A percentile compares a stretch with the other conserved stretches of the same genome.
phyloP scores from a whole-genome alignment of 92 coral and sea anemone genomes.

The Paragorgia papillata region DNA sequence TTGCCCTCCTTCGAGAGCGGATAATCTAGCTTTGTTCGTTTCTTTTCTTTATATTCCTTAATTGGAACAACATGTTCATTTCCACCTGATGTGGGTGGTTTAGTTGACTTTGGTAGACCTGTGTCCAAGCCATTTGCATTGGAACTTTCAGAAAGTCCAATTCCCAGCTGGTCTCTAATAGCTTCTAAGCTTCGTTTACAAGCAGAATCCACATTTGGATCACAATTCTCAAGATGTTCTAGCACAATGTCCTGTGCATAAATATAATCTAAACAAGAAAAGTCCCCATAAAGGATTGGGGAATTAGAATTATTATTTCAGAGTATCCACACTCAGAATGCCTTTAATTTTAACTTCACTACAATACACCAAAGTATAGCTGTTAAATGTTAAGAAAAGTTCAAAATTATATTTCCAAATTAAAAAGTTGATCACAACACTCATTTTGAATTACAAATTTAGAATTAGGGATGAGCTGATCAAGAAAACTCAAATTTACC shows the following conservation, averaged over 20 bases:
- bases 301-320: too few relatives aligned
- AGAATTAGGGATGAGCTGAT: too few relatives aligned
- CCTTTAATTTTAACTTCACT: too few relatives aligned
- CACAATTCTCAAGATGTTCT: slow-evolving; percentile 23
- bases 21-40: not conserved
- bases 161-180: slow-evolving; percentile 14
- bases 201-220: slow-evolving; percentile 10
- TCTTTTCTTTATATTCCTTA: not conserved
- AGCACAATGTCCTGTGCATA: slow-evolving; percentile 15
- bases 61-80: not conserved
- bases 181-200: slow-evolving; percentile 19
- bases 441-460: too few relatives aligned
- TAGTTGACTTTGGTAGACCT: not conserved
- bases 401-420: too few relatives aligned
- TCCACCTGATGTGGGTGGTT: not conserved
- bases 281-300: too few relatives aligned
- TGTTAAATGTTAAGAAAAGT: too few relatives aligned
- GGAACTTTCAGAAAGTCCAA: not conserved
- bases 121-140: not conserved
- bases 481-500: too few relatives aligned
- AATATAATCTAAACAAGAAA: slow-evolving; percentile 2
- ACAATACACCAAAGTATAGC: too few relatives aligned
- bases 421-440: too few relatives aligned
- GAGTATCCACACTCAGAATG: too few relatives aligned
- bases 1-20: not conserved